phyloP scores from a whole-genome alignment of 1,140 invertebrate genomes.

The Drosophila neocordata region DNA sequence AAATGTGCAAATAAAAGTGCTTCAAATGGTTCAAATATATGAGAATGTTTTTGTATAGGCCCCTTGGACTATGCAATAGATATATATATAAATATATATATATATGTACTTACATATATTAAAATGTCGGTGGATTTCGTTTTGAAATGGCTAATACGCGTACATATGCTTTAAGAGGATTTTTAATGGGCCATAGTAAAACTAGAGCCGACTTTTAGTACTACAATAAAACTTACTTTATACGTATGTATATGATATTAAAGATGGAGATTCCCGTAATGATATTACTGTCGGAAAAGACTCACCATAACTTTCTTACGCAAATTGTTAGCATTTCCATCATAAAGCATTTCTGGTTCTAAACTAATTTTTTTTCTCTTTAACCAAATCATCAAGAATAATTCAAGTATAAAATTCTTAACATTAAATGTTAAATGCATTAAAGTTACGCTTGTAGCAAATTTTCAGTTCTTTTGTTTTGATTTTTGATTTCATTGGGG shows the following conservation, averaged over 20 bases:
- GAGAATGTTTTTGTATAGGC: slow-evolving; percentile 23
- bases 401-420: no score
- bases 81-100: background rate
- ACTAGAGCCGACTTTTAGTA: slow-evolving; percentile 4
- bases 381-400: no score
- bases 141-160: slow-evolving; percentile 30
- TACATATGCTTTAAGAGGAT: slow-evolving; percentile 8
- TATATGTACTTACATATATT: background rate
- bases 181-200: slow-evolving; percentile 8
- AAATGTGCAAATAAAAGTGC: slow-evolving; percentile 69
- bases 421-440: no score
- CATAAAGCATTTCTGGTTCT: background rate
- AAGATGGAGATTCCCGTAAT: slow-evolving; percentile 1
- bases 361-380: no score
- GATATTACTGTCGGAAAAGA: background rate
- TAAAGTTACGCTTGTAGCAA: no score
- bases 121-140: slow-evolving; percentile 6
- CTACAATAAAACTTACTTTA: slow-evolving; percentile 7
- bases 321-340: background rate
- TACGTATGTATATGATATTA: slow-evolving; percentile 1
- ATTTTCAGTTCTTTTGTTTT: no score
- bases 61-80: background rate
- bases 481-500: no score
- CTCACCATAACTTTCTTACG: background rate
- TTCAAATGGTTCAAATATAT: slow-evolving; percentile 42